Evolutionary conservation across 2,797 vertebrate genomes (phyloP), one percentile per base, ranked within the genome.

Genomic region (Jordanella pulchra): DNA sequence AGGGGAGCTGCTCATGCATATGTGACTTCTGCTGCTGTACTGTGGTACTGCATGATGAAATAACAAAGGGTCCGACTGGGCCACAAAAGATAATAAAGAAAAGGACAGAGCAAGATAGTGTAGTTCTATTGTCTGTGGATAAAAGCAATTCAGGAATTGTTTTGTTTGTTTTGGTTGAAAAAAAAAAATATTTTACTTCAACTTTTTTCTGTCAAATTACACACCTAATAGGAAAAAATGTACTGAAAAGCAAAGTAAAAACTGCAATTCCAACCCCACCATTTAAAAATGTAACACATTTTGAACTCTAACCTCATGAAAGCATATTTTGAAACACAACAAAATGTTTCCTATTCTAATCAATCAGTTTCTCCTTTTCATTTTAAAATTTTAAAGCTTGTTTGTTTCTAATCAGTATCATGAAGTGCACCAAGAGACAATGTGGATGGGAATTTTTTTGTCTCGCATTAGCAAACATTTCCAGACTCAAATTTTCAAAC

Each of bases 41-140:
- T 87, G 86, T 78, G 17, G 71, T 51, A 69, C 76, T 61, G 77
- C 82, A 81, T 87, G 81, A 78, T 89, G 71, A 76, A 72, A 68
- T 82, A 88, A 90, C 86, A 89, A 89, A 87, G 78, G 79, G 76
- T 63, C 77, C 77, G 75, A 86, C 75, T 68, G 80, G 77, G 75
- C 55, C 81, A 75, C 51, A 76, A 81, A 75, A 77, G 75, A 88
- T 72, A 87, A 88, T 78, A 85, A 66, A 87, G 54, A 79, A 28
- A 64, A 69, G 55, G 60, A 67, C 79, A 70, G 60, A 53, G 71
- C 67, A 77, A 69, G 74, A 83, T 80, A 77, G 67, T 71, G 81
- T 82, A 65, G 76, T 78, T 86, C 82, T 79, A 79, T 58, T 83
- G 78, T 79, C 74, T 71, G 63, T 17, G 67, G 78, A 84, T 70